These are phyloP conservation scores for Enteromius thamalakanensis DNA, from an alignment of 2,797 vertebrate genomes.

Conservation along the genomic window DNA sequence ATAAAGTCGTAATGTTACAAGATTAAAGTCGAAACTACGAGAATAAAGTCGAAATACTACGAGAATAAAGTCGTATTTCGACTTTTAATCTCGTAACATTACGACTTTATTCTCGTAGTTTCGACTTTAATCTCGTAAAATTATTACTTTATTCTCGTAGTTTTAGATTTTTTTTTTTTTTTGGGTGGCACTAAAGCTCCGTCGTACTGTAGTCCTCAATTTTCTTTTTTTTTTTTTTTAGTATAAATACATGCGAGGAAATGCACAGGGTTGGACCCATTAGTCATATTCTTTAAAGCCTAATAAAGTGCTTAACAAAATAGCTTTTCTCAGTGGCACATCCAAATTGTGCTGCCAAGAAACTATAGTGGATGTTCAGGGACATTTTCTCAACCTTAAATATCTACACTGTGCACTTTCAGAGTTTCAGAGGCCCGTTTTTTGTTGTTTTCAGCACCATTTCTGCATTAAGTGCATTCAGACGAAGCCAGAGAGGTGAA, in stretches of 20 bases:
- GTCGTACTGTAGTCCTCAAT: constrained; percentile 10
- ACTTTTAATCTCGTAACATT: too few species aligned
- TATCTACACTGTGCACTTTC: constrained; percentile 59
- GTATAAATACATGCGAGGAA: constrained; percentile 8
- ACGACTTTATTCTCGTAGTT: too few species aligned
- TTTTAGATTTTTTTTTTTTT: too few species aligned
- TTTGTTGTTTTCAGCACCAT: constrained; percentile 24
- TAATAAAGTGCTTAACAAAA: constrained; percentile 46
- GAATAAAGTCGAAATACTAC: too few species aligned
- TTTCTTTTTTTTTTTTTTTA: neutral
- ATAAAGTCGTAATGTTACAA: too few species aligned
- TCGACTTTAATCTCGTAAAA: too few species aligned
- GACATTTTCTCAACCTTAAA: constrained; percentile 48
- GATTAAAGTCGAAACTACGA: too few species aligned
- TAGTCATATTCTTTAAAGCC: constrained; percentile 30
- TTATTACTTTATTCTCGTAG: too few species aligned
- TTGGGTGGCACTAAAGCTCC: too few species aligned
- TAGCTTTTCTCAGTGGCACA: constrained; percentile 39
- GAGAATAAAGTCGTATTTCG: too few species aligned
- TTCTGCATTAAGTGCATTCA: constrained; percentile 20
- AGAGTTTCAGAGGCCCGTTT: constrained; percentile 15
- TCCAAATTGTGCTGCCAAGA: constrained; percentile 45
- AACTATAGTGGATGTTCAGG: constrained; percentile 54
- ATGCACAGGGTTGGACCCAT: constrained; percentile 14
- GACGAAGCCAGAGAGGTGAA: neutral